phyloP scores from a whole-genome alignment of 2,888 invertebrate genomes.

The Lycia hirtaria region DNA sequence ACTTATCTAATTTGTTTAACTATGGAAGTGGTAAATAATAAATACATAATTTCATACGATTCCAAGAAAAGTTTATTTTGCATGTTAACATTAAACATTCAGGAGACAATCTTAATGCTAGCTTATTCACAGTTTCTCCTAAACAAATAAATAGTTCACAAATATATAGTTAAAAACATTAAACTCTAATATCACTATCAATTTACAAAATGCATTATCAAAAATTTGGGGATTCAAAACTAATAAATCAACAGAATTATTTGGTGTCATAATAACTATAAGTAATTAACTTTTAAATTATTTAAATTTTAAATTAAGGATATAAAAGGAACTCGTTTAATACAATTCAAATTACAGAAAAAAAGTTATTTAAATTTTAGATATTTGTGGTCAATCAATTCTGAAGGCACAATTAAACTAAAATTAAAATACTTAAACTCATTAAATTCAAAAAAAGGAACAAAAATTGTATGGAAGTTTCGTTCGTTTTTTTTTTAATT shows the following conservation, averaged over 20 bases:
- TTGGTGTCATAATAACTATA: constrained; percentile 46
- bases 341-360: too few species aligned
- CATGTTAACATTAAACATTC: constrained; percentile 80
- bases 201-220: constrained; percentile 65
- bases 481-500: too few species aligned
- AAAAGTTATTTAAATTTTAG: too few species aligned
- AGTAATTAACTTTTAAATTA: not conserved
- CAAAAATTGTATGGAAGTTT: too few species aligned
- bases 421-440: too few species aligned
- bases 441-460: too few species aligned
- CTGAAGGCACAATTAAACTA: too few species aligned
- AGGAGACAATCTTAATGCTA: constrained; percentile 74
- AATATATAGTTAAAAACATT: constrained; percentile 74
- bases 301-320: not conserved
- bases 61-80: constrained; percentile 77
- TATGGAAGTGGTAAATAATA: not conserved
- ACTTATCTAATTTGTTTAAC: too few species aligned
- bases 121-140: constrained; percentile 68
- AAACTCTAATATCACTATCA: constrained; percentile 83
- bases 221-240: constrained; percentile 48
- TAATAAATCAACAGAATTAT: constrained; percentile 48
- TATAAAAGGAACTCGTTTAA: too few species aligned
- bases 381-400: too few species aligned
- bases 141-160: constrained; percentile 80
- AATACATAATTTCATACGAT: constrained; percentile 18